Evolutionary conservation across 2,888 invertebrate species (phyloP).

Genomic region (Lampropteryx suffumata): DNA sequence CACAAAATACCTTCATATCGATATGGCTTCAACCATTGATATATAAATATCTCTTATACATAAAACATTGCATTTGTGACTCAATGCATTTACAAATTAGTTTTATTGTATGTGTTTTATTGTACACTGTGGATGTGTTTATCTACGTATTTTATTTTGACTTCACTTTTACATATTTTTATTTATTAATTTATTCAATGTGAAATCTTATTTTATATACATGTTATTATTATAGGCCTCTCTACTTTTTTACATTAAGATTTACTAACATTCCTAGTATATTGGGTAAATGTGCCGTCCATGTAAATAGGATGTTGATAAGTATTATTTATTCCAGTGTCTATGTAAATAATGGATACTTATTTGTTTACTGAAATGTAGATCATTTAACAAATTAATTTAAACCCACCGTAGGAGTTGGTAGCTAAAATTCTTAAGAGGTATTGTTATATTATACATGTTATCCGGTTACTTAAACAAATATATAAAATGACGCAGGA

Average conservation of each 20-base stretch:
- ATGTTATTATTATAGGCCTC: not conserved
- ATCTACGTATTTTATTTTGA: no score
- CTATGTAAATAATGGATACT: slow-evolving; percentile 27
- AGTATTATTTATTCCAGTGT: slow-evolving; percentile 18
- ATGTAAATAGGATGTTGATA: slow-evolving; percentile 22
- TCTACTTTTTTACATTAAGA: not conserved
- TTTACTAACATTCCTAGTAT: slow-evolving; percentile 7
- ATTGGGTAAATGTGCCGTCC: slow-evolving; percentile 22
- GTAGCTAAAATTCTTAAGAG: not conserved
- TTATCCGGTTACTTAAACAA: no score
- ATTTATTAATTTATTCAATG: not conserved
- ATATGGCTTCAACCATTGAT: no score
- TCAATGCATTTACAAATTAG: no score
- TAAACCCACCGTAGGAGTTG: slow-evolving; percentile 33
- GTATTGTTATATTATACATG: no score
- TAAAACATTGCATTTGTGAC: no score
- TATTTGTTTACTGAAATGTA: slow-evolving; percentile 8
- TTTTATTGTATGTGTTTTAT: no score
- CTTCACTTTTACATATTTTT: no score
- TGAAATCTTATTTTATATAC: not conserved
- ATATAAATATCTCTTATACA: no score
- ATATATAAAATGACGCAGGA: no score
- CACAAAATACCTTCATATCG: no score
- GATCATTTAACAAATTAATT: slow-evolving; percentile 8
- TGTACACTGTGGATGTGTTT: no score